A percentile compares a stretch with the other conserved stretches of the same genome.
These are phyloP conservation scores for Embiotoca jacksoni DNA, from an alignment of 2,113 vertebrate genomes.

Conservation along the genomic window DNA sequence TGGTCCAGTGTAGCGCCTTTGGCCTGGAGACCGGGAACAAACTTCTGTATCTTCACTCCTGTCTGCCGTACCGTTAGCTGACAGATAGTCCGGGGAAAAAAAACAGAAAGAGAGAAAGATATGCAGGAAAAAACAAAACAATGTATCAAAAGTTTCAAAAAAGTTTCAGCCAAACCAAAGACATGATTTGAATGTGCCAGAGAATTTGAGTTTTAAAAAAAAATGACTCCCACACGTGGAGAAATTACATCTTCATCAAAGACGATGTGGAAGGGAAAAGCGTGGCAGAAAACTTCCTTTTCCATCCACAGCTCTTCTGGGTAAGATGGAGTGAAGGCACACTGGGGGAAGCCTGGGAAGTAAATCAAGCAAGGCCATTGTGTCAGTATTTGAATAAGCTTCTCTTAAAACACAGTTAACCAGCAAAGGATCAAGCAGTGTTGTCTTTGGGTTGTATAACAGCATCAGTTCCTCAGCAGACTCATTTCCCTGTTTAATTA, in stretches of 20 bases:
- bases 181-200: too few species aligned
- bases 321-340: conserved; percentile 78
- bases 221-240: too few species aligned
- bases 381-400: too few species aligned
- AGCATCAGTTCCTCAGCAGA: not conserved
- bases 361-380: conserved; percentile 2
- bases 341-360: conserved; percentile 56
- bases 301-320: conserved; percentile 83
- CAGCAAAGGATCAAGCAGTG: not conserved
- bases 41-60: conserved; percentile 86
- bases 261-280: conserved; percentile 84
- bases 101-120: too few species aligned
- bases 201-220: too few species aligned
- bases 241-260: conserved; percentile 83
- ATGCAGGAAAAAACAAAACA: too few species aligned
- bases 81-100: not conserved
- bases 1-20: conserved; percentile 73
- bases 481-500: not conserved
- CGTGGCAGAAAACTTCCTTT: conserved; percentile 81
- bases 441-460: too few species aligned
- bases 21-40: conserved; percentile 79
- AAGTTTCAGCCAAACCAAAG: too few species aligned
- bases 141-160: too few species aligned
- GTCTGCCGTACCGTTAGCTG: conserved; percentile 84
- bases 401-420: too few species aligned